Conservation (phyloP, 2,113 vertebrate species). For the Suricata suricatta region DNA sequence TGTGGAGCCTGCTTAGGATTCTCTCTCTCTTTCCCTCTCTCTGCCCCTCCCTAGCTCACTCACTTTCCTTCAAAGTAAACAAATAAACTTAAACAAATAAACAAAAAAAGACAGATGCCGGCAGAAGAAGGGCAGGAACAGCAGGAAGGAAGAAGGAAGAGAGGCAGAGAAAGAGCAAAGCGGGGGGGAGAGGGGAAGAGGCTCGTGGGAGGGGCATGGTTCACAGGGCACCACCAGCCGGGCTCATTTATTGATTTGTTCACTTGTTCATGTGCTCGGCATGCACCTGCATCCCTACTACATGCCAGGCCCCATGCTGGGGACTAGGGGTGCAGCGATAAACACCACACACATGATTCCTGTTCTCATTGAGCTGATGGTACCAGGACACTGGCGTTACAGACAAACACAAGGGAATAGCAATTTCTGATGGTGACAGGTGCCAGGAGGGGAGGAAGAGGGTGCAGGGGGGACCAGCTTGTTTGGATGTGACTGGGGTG, state of each 20-base stretch:
- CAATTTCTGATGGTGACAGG: not conserved
- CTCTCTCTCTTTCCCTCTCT: too few relatives aligned
- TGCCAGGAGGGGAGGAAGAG: not conserved
- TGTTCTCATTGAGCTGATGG: rapidly evolving
- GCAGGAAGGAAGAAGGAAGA: not conserved
- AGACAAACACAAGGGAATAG: not conserved
- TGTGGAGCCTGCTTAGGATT: too few relatives aligned
- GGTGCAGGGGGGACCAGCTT: not conserved
- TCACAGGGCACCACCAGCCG: not conserved
- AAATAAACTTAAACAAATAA: too few relatives aligned
- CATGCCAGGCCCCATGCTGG: not conserved
- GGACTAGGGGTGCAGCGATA: not conserved
- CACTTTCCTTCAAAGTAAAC: too few relatives aligned
- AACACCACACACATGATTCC: not conserved
- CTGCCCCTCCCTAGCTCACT: too few relatives aligned
- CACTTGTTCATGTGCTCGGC: not conserved
- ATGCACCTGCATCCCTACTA: not conserved
- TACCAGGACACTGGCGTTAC: not conserved
- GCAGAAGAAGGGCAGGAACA: not conserved
- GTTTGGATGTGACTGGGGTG: too few relatives aligned
- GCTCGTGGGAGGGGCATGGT: not conserved
- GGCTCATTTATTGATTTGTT: not conserved
- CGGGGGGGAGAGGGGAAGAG: not conserved
- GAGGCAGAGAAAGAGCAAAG: not conserved
- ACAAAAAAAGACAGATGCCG: not conserved